phyloP scores from a whole-genome alignment of 2,888 invertebrate genomes.

The Tachina grossa region DNA sequence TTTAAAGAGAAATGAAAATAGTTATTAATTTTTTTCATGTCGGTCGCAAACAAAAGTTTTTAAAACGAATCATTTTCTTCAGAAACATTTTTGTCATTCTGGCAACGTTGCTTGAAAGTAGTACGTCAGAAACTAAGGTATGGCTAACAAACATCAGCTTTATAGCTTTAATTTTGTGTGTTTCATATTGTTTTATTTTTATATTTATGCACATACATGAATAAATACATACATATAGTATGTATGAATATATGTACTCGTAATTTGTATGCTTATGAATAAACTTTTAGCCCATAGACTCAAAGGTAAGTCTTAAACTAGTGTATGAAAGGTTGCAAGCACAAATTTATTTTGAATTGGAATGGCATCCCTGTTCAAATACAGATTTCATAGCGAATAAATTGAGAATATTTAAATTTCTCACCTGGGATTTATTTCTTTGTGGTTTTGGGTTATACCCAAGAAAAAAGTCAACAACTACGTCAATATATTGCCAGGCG shows the following conservation, averaged over 20 bases:
- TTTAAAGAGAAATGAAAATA: too few species aligned
- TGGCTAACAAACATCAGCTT: background rate
- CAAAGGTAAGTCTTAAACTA: too few species aligned
- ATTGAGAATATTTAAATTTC: conserved; percentile 36
- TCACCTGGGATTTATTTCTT: conserved; percentile 60
- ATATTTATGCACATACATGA: conserved; percentile 6
- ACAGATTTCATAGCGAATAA: conserved; percentile 1
- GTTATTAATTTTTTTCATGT: too few species aligned
- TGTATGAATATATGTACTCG: too few species aligned
- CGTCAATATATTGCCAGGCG: conserved; percentile 21
- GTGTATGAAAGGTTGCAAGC: too few species aligned
- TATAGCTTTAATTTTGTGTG: conserved; percentile 12
- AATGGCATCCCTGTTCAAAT: conserved; percentile 5
- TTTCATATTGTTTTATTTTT: conserved; percentile 19
- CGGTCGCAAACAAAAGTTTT: too few species aligned
- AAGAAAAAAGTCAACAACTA: conserved; percentile 42
- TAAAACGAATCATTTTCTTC: too few species aligned
- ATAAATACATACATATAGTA: background rate
- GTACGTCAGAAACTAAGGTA: conserved; percentile 21
- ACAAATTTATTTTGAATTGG: background rate
- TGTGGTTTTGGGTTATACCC: conserved; percentile 68
- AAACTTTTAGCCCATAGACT: too few species aligned
- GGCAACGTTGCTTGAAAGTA: background rate
- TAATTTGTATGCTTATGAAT: too few species aligned
- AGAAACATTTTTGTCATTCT: background rate